These are phyloP conservation scores for Aelia acuminata DNA, from an alignment of 2,888 invertebrate genomes.

Conservation along the genomic window DNA sequence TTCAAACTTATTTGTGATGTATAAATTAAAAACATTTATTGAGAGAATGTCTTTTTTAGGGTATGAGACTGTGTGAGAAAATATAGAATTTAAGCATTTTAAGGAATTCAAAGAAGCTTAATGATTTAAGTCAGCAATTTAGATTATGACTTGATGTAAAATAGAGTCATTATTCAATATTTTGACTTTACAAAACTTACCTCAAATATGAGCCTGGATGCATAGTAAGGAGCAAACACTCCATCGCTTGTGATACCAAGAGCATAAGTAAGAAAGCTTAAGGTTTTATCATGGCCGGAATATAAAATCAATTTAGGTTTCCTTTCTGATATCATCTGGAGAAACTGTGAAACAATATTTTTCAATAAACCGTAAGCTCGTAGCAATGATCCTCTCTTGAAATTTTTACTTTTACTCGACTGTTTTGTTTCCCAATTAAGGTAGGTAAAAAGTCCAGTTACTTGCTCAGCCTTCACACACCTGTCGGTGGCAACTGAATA, in stretches of 20 bases:
- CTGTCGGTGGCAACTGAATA: conserved; percentile 67
- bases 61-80: too few relatives aligned
- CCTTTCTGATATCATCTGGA: conserved; percentile 83
- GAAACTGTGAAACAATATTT: conserved; percentile 85
- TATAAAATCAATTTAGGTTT: conserved; percentile 83
- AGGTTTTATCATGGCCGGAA: conserved; percentile 93
- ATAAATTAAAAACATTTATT: too few relatives aligned
- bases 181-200: conserved; percentile 69
- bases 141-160: too few relatives aligned
- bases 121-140: too few relatives aligned
- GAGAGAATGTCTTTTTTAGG: too few relatives aligned
- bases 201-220: conserved; percentile 89
- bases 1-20: too few relatives aligned
- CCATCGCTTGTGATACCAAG: conserved; percentile 78
- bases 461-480: conserved; percentile 80
- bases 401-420: conserved; percentile 75
- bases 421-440: conserved; percentile 84
- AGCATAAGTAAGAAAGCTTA: conserved; percentile 86
- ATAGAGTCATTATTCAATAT: neutral
- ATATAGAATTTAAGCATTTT: too few relatives aligned
- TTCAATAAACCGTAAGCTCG: conserved; percentile 87
- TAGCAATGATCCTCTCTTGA: conserved; percentile 78
- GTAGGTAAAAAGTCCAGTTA: conserved; percentile 84
- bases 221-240: conserved; percentile 83
- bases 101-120: too few relatives aligned